Percentiles rank a stretch among this genome's conserved stretches.
These are phyloP conservation scores for Loxodonta africana DNA, from an alignment of 2,113 vertebrate species.

Conservation along the genomic window DNA sequence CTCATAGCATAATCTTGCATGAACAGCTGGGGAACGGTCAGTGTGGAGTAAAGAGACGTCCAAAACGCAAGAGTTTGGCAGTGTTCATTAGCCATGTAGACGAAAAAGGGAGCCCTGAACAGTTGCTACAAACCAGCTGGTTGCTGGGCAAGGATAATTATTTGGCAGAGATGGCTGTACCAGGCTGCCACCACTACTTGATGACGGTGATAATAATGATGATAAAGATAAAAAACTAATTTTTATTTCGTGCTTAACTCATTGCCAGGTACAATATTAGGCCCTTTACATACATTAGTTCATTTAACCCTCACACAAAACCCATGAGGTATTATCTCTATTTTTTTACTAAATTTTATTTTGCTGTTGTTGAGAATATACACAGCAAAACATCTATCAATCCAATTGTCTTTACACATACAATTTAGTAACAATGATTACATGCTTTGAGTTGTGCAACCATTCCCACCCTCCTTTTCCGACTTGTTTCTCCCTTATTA, in stretches of 20 bases:
- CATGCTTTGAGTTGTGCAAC: no score
- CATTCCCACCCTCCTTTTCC: no score
- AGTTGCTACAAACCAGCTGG: neutral
- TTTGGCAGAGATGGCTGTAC: neutral
- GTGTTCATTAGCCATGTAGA: neutral
- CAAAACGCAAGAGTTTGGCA: neutral
- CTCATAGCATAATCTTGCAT: no score
- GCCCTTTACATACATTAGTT: neutral
- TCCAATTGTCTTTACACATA: no score
- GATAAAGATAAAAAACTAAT: neutral
- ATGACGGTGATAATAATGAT: neutral
- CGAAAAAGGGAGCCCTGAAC: conserved; percentile 2
- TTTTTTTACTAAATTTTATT: no score
- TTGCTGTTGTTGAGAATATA: no score
- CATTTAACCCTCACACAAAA: neutral
- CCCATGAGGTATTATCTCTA: neutral
- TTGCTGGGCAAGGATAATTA: neutral
- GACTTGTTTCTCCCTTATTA: no score
- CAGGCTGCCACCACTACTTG: neutral
- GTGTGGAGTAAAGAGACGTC: neutral
- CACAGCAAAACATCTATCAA: no score
- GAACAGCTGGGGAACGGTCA: neutral
- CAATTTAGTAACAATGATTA: no score
- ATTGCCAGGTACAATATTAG: neutral
- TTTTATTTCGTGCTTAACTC: neutral